These are phyloP conservation scores for Nephila pilipes DNA, from an alignment of 1,140 invertebrate genomes.

Conservation along the genomic window DNA sequence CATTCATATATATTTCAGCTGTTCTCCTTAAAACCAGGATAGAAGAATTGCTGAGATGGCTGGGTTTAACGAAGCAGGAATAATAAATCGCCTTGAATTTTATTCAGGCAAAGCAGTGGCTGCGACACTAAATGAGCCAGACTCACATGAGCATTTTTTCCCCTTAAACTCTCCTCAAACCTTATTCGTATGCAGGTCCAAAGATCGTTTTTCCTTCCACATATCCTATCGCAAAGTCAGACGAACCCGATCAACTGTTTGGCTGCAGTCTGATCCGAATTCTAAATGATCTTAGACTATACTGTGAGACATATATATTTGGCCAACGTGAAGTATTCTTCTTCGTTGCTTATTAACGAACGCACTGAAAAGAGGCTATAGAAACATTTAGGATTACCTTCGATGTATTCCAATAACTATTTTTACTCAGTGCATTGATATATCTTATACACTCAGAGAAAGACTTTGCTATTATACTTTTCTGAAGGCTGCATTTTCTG, in stretches of 20 bases:
- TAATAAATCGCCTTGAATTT: slow-evolving; percentile 65
- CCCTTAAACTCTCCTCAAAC: not conserved
- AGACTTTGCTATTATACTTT: too few relatives aligned
- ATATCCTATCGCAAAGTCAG: slow-evolving; percentile 44
- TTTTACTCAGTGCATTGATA: not conserved
- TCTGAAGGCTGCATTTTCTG: too few relatives aligned
- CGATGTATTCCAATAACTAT: not conserved
- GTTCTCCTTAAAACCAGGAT: not conserved
- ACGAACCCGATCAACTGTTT: slow-evolving; percentile 63
- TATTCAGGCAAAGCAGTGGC: slow-evolving; percentile 19
- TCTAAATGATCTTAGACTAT: slow-evolving; percentile 23
- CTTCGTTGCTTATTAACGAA: not conserved
- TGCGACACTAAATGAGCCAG: slow-evolving; percentile 54
- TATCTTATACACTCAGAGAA: not conserved
- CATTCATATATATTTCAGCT: not conserved
- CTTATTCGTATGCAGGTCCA: slow-evolving; percentile 56
- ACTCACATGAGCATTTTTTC: slow-evolving; percentile 33
- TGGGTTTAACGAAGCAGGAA: slow-evolving; percentile 45
- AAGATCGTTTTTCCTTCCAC: not conserved
- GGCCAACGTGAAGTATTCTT: not conserved
- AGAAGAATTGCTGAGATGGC: not conserved
- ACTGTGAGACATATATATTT: not conserved
- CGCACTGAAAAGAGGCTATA: not conserved
- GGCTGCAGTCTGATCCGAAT: slow-evolving; percentile 51
- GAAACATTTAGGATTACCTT: not conserved